A percentile compares a stretch with the other conserved stretches of the same genome.
phyloP scores from a whole-genome alignment of 2,797 vertebrate genomes.

The Acrossocheilus wenchowensis region DNA sequence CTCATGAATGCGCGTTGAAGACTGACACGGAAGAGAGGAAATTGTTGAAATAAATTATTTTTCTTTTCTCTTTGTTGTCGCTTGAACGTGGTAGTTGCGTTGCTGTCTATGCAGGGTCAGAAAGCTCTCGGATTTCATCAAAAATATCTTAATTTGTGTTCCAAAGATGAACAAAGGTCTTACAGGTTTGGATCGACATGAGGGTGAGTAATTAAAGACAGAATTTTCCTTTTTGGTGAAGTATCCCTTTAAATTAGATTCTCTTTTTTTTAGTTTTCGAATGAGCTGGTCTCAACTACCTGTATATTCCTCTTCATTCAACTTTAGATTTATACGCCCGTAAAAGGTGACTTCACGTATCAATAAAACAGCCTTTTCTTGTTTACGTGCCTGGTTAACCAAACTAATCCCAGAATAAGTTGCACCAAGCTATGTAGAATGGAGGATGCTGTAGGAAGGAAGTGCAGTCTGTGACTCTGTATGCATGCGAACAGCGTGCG shows the following conservation, averaged over 20 bases:
- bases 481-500: background rate
- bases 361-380: background rate
- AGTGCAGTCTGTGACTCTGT: background rate
- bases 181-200: too few species aligned
- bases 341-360: background rate
- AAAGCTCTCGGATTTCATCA: background rate
- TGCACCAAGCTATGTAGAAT: background rate
- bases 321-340: background rate
- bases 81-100: too few species aligned
- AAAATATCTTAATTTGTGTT: background rate
- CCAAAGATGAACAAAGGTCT: too few species aligned
- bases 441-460: background rate
- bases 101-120: too few species aligned
- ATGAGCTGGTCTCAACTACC: background rate
- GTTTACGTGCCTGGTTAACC: background rate
- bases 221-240: background rate
- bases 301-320: background rate
- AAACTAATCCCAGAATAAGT: background rate
- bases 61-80: too few species aligned
- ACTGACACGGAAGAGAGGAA: too few species aligned
- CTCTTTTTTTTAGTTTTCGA: background rate
- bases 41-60: too few species aligned
- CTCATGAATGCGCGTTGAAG: too few species aligned
- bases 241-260: background rate
- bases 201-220: background rate